Conservation (phyloP, 37 sponge, comb jelly and placozoan genomes). For the Dysidea cf. avara region DNA sequence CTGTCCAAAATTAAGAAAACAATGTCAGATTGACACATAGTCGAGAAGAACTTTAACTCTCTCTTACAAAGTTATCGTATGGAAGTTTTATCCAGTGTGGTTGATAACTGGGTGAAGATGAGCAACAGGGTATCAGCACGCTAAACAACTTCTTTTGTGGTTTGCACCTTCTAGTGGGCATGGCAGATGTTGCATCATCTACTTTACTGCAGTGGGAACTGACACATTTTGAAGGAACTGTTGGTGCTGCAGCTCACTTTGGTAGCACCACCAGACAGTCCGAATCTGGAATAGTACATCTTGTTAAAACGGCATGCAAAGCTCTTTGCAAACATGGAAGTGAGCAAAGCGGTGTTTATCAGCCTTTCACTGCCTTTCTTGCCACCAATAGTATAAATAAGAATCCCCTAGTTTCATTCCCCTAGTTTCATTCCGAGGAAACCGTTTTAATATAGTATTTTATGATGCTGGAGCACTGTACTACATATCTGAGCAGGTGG, state of each 20-base stretch:
- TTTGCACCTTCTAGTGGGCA: slow-evolving; percentile 41
- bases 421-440: slow-evolving; percentile 26
- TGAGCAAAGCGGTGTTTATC: slow-evolving; percentile 34
- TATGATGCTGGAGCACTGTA: slow-evolving; percentile 38
- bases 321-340: slow-evolving; percentile 29
- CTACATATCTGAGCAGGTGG: slow-evolving; percentile 1
- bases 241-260: neutral
- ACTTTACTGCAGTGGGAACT: slow-evolving; percentile 24
- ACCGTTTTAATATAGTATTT: slow-evolving; percentile 45
- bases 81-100: neutral
- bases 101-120: slow-evolving; percentile 8
- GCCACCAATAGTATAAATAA: slow-evolving; percentile 7
- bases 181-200: slow-evolving; percentile 28
- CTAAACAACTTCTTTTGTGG: slow-evolving; percentile 48
- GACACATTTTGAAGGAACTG: slow-evolving; percentile 16
- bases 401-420: slow-evolving; percentile 20
- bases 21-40: slow-evolving; percentile 28
- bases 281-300: slow-evolving; percentile 20
- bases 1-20: slow-evolving; percentile 18
- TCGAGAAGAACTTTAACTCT: slow-evolving; percentile 21
- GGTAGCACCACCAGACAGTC: neutral
- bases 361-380: slow-evolving; percentile 19
- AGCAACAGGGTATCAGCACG: neutral
- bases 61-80: slow-evolving; percentile 13
- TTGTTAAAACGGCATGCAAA: slow-evolving; percentile 36